These are phyloP conservation scores for Drosophila kepulauana DNA, from an alignment of 1,140 invertebrate species.

Conservation along the genomic window DNA sequence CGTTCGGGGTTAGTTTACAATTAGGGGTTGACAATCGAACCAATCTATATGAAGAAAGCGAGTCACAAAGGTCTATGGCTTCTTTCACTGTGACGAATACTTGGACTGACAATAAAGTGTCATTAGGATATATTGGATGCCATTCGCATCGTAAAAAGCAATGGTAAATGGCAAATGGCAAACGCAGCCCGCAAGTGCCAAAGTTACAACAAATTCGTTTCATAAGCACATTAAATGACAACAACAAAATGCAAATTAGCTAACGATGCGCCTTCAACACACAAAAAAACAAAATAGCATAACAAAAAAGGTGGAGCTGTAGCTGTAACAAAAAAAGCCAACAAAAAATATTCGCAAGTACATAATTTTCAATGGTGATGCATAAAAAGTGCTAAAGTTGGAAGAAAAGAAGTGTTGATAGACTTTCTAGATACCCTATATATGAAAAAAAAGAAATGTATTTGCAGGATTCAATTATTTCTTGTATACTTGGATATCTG, in stretches of 20 bases:
- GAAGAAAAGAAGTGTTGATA: background rate
- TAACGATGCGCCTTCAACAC: conserved; percentile 43
- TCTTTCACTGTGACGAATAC: conserved; percentile 66
- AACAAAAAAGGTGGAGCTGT: conserved; percentile 65
- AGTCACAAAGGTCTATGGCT: conserved; percentile 30
- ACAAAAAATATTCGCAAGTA: conserved; percentile 58
- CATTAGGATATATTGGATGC: conserved; percentile 69
- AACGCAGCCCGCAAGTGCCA: conserved; percentile 63
- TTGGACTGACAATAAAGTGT: conserved; percentile 56
- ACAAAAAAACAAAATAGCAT: background rate
- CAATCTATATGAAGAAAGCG: background rate
- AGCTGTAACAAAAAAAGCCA: conserved; percentile 5
- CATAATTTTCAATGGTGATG: conserved; percentile 54
- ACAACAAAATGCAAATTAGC: conserved; percentile 78
- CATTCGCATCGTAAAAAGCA: conserved; percentile 67
- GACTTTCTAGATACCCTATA: conserved; percentile 4
- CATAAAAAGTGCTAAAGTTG: conserved; percentile 28
- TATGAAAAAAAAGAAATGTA: background rate
- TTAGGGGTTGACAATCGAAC: conserved; percentile 48
- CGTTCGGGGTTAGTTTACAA: conserved; percentile 20
- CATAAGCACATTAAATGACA: conserved; percentile 71
- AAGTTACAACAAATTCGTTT: conserved; percentile 77
- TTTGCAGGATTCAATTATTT: background rate
- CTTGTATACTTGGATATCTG: too few relatives aligned
- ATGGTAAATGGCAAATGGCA: conserved; percentile 41